These are phyloP conservation scores for Anastrepha obliqua DNA, from an alignment of 1,140 invertebrate genomes.

Conservation along the genomic window DNA sequence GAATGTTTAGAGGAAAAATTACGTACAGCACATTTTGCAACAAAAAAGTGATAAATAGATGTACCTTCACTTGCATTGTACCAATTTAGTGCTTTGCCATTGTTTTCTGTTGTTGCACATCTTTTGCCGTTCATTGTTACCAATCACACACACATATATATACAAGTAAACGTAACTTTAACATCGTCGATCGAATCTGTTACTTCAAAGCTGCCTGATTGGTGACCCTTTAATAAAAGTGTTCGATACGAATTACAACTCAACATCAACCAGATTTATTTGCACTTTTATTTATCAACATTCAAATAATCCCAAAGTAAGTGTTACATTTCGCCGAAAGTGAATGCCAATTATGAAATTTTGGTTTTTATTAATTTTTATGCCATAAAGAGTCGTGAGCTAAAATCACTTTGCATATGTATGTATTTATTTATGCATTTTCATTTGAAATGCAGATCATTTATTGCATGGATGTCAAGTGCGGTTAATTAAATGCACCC, in stretches of 20 bases:
- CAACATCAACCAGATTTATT: neutral
- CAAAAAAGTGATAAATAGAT: slow-evolving; percentile 24
- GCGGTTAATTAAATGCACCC: neutral
- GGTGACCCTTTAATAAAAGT: slow-evolving; percentile 22
- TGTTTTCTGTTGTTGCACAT: slow-evolving; percentile 1
- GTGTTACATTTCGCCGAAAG: slow-evolving; percentile 34
- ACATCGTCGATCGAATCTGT: neutral
- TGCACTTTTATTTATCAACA: neutral
- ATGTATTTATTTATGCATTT: slow-evolving; percentile 10
- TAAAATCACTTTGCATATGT: neutral
- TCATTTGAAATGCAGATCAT: neutral
- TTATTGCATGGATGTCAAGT: neutral
- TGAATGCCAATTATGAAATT: slow-evolving; percentile 31
- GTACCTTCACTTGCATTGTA: slow-evolving; percentile 39
- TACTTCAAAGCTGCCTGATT: slow-evolving; percentile 16
- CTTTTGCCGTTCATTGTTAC: neutral
- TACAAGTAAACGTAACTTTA: neutral
- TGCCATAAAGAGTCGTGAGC: slow-evolving; percentile 28
- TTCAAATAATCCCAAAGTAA: neutral
- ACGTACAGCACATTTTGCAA: neutral
- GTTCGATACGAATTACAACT: neutral
- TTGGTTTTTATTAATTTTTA: slow-evolving; percentile 13
- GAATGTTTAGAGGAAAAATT: slow-evolving; percentile 18
- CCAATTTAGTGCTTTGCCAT: neutral
- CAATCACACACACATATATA: neutral